Base-by-base conservation (phyloP, 2,888 invertebrate species). In the Furcula furcula region DNA sequence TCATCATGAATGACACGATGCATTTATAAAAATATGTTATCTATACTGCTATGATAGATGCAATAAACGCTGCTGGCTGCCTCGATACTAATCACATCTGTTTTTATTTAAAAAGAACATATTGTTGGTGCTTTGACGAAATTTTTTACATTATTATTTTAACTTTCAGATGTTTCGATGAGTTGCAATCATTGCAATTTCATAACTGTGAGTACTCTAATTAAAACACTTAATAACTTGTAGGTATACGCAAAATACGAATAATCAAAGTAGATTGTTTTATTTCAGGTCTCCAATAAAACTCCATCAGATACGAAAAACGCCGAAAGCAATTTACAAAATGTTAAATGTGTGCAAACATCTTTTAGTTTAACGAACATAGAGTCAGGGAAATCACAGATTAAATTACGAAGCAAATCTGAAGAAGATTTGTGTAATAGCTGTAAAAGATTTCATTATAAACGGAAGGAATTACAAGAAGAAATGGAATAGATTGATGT, bases 201-300 rank as follows among this genome's bases (percentile, higher is more conserved):
- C 20, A 19, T 10, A 36, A 29, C 28, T 27, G 36, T 40, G 21
- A 40, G 40, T 36, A 32, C 18, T 7, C 4, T 32, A 15, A 7
- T 15, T 18, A 19, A 20, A 7, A 10, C 1, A 10, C 3, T n/a
- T 1, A 19, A 1, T 31, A 1, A 11, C 5, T 18, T n/a, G n/a
- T n/a, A n/a, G n/a, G n/a, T n/a, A n/a, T n/a, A n/a, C n/a, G n/a
- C n/a, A 32, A 13, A 10, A 21, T 29, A 13, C 19, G 36, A 39
- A 47, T 22, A 45, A 40, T 56, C 36, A 36, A 41, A 56, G 57
- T 40, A 56, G 53, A 35, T 43, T 37, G 13, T 36, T 11, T 13
- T 20, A 37, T 56, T 56, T 30, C 45, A 53, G 53, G 19, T 5
- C 2, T n/a, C 4, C 1, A 19, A n/a, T n/a, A n/a, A n/a, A n/a